Base-by-base conservation (phyloP, 2,113 vertebrate species). In the Poicephalus meyeri region DNA sequence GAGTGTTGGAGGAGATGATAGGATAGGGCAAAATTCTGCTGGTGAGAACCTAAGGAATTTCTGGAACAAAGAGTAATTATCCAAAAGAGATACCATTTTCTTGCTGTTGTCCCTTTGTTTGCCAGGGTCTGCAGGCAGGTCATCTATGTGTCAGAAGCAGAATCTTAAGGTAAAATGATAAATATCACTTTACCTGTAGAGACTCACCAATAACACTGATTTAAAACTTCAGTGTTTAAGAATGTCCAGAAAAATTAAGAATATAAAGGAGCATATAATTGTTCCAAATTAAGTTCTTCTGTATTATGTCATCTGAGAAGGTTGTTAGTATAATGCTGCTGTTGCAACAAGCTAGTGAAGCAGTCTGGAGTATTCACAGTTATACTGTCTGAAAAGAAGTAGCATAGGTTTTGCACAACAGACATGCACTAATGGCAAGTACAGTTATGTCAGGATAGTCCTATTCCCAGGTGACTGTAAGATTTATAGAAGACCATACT, bases 111-210 rank as follows among this genome's bases (percentile, higher is more conserved):
- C 53, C 33, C 18, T 78, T 8, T 31, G 50, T 63, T 63, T 68
- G 31, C 19, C 29, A n/a, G 72, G 41, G 11, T 87, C 31, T 91
- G 50, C 2, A 24, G 61, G 29, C 53, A 69, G 42, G 18, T 66
- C 37, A 35, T 19, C 8, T 39, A 2, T 3, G 2, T 4, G 47
- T 28, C 2, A 1, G 11, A 11, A 60, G 26, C 23, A 50, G 16
- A 33, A 17, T 50, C 56, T 58, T 21, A 58, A 58, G 21, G 21
- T 82, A 46, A 39, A 35, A 35, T 23, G 33, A 17, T n/a, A 42
- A 69, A 26, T 23, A 25, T 37, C 37, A 3, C 39, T 70, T 92
- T 52, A 31, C 42, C 28, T 77, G 31, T 44, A 41, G 47, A 92
- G 41, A 39, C 41, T 81, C 31, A 6, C 25, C 14, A 31, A 16